A percentile compares a stretch with the other conserved stretches of the same genome.
These are phyloP conservation scores for Cheilosia impressa DNA, from an alignment of 2,888 invertebrate species.

Conservation along the genomic window DNA sequence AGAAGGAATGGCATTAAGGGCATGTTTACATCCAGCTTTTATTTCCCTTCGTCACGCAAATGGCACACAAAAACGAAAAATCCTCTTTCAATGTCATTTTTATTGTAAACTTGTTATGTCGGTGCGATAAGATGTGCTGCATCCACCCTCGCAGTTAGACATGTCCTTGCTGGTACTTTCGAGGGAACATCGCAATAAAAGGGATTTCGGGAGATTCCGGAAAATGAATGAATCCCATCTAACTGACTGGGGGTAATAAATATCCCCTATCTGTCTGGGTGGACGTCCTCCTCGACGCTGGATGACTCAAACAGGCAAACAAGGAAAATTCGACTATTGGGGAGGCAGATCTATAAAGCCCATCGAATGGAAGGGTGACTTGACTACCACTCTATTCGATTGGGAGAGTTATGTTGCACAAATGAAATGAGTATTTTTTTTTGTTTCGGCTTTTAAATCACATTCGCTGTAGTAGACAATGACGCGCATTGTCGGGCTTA, in stretches of 20 bases:
- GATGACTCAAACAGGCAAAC: constrained; percentile 15
- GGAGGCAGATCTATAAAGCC: background rate
- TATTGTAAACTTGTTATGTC: constrained; percentile 32
- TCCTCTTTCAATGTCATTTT: constrained; percentile 41
- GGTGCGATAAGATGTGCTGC: constrained; percentile 9
- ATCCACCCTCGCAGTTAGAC: background rate
- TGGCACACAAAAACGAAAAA: constrained; percentile 7
- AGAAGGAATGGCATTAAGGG: constrained; percentile 56
- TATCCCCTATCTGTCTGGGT: constrained; percentile 34
- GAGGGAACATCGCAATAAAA: constrained; percentile 47
- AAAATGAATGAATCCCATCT: constrained; percentile 43
- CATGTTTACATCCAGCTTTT: constrained; percentile 49
- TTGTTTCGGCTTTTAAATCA: constrained; percentile 4
- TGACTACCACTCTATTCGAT: constrained; percentile 17
- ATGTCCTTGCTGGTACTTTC: constrained; percentile 17
- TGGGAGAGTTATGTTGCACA: constrained; percentile 15
- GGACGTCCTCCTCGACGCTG: background rate
- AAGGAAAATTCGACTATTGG: background rate
- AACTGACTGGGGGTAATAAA: constrained; percentile 31
- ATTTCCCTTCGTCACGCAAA: constrained; percentile 55
- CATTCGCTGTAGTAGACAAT: constrained; percentile 11
- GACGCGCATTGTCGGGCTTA: constrained; percentile 19
- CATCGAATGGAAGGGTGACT: background rate
- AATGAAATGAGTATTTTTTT: constrained; percentile 10
- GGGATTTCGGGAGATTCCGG: constrained; percentile 32